Conservation (phyloP, 2,888 invertebrate genomes). For the Chloroclystis v-ata region DNA sequence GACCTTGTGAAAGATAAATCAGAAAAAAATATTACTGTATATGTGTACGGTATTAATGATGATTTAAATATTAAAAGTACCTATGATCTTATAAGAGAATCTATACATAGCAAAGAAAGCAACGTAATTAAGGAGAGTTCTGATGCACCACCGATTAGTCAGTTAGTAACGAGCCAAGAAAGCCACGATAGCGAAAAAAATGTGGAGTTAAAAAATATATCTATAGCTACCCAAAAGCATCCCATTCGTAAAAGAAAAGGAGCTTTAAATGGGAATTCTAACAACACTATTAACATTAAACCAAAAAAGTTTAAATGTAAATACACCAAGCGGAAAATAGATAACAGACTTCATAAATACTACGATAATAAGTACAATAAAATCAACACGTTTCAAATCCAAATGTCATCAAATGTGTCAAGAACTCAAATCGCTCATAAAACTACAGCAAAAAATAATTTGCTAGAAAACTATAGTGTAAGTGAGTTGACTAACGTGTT, state of each 20-base stretch:
- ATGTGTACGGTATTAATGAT: neutral
- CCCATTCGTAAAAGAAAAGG: slow-evolving; percentile 22
- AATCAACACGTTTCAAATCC: slow-evolving; percentile 27
- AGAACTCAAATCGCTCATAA: slow-evolving; percentile 42
- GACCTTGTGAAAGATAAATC: neutral
- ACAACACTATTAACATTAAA: slow-evolving; percentile 42
- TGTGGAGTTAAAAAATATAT: slow-evolving; percentile 27
- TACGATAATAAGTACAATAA: slow-evolving; percentile 30
- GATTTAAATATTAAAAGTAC: neutral
- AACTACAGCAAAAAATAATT: slow-evolving; percentile 44
- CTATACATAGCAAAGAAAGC: too few species aligned
- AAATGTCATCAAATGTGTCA: slow-evolving; percentile 38
- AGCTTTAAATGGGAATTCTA: slow-evolving; percentile 26
- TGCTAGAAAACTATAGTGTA: slow-evolving; percentile 32
- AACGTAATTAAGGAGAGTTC: too few species aligned
- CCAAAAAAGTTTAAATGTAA: slow-evolving; percentile 30
- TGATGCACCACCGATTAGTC: too few species aligned
- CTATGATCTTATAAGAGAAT: too few species aligned
- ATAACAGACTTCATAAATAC: slow-evolving; percentile 34
- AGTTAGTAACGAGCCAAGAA: neutral
- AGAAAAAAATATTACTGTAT: slow-evolving; percentile 1
- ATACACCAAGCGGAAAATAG: slow-evolving; percentile 26
- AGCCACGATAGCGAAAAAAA: neutral
- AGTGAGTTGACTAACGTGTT: slow-evolving; percentile 22
- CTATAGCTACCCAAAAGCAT: slow-evolving; percentile 28